Percentiles rank a stretch among this genome's conserved stretches.
phyloP scores from a whole-genome alignment of 2,797 vertebrate genomes.

The Chloroceryle amazona region DNA sequence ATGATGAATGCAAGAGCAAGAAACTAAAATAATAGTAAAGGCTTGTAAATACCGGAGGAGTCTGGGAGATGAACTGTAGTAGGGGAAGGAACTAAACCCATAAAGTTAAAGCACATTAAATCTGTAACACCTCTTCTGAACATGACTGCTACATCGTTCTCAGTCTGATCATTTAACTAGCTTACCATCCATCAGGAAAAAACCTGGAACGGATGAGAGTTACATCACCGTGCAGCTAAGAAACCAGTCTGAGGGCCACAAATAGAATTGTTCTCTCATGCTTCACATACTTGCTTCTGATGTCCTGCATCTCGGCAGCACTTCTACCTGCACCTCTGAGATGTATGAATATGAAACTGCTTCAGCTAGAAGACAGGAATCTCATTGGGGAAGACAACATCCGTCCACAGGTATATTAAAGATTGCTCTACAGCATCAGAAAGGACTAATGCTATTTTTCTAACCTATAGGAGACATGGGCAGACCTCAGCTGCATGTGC shows the following conservation, averaged over 20 bases:
- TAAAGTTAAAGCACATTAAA: background rate
- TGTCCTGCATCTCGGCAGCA: fast-evolving
- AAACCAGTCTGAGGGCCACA: background rate
- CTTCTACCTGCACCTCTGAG: background rate
- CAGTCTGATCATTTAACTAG: background rate
- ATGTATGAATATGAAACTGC: background rate
- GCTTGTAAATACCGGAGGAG: background rate
- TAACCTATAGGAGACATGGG: background rate
- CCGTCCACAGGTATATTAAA: fast-evolving
- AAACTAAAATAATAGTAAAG: conserved; percentile 37
- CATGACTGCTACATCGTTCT: background rate
- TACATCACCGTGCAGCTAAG: background rate
- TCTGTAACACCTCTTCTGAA: background rate
- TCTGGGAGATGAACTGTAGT: background rate
- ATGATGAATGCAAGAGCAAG: background rate
- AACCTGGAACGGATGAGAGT: background rate
- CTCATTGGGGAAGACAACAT: background rate
- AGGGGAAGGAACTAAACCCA: background rate
- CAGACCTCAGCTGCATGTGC: background rate
- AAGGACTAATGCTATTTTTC: background rate
- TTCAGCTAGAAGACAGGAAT: background rate
- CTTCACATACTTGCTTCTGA: background rate
- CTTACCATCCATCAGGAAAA: background rate
- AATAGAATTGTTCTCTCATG: background rate
- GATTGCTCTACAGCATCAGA: background rate